These are phyloP conservation scores for Ecliptopera silaceata DNA, from an alignment of 2,888 invertebrate species.

Conservation along the genomic window DNA sequence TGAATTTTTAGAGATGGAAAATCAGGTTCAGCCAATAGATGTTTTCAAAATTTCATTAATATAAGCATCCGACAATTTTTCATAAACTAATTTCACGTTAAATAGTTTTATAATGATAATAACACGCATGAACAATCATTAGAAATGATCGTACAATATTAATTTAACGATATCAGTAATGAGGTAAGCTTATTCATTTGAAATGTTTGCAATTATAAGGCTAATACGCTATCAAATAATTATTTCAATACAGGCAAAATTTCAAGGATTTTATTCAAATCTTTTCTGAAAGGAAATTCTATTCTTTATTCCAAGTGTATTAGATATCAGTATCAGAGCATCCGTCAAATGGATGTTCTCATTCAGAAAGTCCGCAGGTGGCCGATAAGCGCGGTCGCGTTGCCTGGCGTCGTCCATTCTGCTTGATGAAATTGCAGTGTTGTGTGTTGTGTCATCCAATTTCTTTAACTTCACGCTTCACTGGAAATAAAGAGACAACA, in stretches of 20 bases:
- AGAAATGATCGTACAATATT: too few species aligned
- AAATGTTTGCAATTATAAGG: neutral
- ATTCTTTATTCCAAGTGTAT: slow-evolving; percentile 15
- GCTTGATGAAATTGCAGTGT: slow-evolving; percentile 69
- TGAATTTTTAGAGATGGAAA: neutral
- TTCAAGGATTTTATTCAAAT: neutral
- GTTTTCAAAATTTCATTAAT: too few species aligned
- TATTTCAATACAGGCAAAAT: neutral
- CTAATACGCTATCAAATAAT: neutral
- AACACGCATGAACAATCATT: neutral
- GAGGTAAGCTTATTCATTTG: too few species aligned
- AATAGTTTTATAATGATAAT: neutral
- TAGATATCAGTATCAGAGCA: slow-evolving; percentile 34
- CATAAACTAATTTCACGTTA: neutral
- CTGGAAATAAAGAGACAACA: too few species aligned
- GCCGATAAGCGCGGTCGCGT: slow-evolving; percentile 62
- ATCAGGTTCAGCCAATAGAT: too few species aligned
- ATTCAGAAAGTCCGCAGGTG: slow-evolving; percentile 71
- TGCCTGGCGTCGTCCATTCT: slow-evolving; percentile 51
- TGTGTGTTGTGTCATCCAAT: slow-evolving; percentile 51
- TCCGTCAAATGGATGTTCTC: slow-evolving; percentile 67
- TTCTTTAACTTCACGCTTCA: slow-evolving; percentile 25
- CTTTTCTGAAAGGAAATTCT: neutral
- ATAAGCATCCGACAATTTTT: neutral
- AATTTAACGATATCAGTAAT: too few species aligned